Percentiles rank a stretch among this genome's conserved stretches.
These are phyloP conservation scores for Drosophila austrosaltans DNA, from an alignment of 2,888 invertebrate genomes.

Conservation along the genomic window DNA sequence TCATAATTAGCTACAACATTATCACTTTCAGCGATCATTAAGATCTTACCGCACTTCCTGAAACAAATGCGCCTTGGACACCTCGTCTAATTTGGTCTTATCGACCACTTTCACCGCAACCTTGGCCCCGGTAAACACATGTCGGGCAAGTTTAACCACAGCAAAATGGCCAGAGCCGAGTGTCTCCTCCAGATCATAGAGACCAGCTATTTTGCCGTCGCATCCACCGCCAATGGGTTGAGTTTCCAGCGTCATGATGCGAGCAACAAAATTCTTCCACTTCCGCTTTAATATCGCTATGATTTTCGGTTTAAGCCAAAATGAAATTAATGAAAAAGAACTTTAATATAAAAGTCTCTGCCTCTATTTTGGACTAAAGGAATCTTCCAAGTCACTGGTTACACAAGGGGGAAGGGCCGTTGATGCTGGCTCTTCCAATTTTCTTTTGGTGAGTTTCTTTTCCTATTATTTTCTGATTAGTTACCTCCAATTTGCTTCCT, in stretches of 20 bases:
- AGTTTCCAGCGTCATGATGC: conserved; percentile 73
- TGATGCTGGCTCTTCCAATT: conserved; percentile 51
- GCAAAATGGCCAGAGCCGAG: conserved; percentile 99
- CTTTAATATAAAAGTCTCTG: conserved; percentile 20
- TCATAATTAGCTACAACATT: neutral
- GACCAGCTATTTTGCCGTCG: conserved; percentile 95
- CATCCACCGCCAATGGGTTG: conserved; percentile 74
- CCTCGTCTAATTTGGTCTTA: conserved; percentile 98
- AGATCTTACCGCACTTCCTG: conserved; percentile 90
- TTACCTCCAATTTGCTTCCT: conserved; percentile 60
- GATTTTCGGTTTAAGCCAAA: conserved; percentile 4
- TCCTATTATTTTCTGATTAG: neutral
- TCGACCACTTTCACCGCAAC: conserved; percentile 99
- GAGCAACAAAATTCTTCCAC: conserved; percentile 6
- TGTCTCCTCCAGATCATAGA: conserved; percentile 98
- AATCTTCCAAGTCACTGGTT: conserved; percentile 55
- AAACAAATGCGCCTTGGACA: conserved; percentile 97
- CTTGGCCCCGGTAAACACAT: conserved; percentile 99
- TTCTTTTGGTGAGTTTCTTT: neutral
- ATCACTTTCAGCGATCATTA: no score
- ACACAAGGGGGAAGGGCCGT: conserved; percentile 69
- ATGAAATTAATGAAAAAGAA: conserved; percentile 27
- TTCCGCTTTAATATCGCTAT: neutral
- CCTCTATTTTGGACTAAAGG: conserved; percentile 39
- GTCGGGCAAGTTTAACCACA: conserved; percentile 97